phyloP scores from a whole-genome alignment of 1,140 invertebrate species.

The Drosophila pseudoobscura region DNA sequence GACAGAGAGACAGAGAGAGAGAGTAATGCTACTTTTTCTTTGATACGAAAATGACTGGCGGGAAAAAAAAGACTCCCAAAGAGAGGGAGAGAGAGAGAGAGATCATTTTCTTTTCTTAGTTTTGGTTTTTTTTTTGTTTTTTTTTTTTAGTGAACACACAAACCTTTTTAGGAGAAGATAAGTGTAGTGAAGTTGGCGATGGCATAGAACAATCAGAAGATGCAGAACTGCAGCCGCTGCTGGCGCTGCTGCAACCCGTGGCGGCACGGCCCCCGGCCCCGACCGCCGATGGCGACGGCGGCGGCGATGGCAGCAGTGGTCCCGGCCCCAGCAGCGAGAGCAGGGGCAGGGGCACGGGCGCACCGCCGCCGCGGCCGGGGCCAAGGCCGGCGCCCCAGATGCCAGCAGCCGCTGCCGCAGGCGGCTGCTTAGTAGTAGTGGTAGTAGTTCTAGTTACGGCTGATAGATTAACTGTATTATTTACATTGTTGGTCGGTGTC shows the following conservation, averaged over 20 bases:
- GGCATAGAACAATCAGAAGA: constrained; percentile 84
- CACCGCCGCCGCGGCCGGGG: constrained; percentile 1
- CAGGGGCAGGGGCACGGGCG: not conserved
- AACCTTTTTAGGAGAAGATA: constrained; percentile 84
- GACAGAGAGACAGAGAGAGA: constrained; percentile 12
- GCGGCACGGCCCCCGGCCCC: constrained; percentile 20
- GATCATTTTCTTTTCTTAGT: constrained; percentile 39
- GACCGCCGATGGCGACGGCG: constrained; percentile 20
- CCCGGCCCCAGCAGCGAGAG: constrained; percentile 49
- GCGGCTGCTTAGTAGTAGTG: constrained; percentile 77
- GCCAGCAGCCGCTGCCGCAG: constrained; percentile 52
- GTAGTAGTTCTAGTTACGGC: constrained; percentile 82
- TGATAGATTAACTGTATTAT: constrained; percentile 83
- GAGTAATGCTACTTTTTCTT: constrained; percentile 28
- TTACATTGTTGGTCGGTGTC: constrained; percentile 79
- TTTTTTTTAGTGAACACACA: constrained; percentile 80
- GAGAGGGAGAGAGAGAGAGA: constrained; percentile 47
- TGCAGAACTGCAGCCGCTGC: constrained; percentile 82
- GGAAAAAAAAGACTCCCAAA: constrained; percentile 26
- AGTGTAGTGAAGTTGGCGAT: constrained; percentile 83
- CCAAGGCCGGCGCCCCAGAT: constrained; percentile 28
- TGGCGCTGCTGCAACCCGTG: constrained; percentile 68
- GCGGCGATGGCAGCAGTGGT: not conserved
- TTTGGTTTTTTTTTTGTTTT: constrained; percentile 56
- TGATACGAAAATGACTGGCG: constrained; percentile 43